These are phyloP conservation scores for Hirtodrosophila duncani DNA, from an alignment of 2,888 invertebrate genomes.

Conservation along the genomic window DNA sequence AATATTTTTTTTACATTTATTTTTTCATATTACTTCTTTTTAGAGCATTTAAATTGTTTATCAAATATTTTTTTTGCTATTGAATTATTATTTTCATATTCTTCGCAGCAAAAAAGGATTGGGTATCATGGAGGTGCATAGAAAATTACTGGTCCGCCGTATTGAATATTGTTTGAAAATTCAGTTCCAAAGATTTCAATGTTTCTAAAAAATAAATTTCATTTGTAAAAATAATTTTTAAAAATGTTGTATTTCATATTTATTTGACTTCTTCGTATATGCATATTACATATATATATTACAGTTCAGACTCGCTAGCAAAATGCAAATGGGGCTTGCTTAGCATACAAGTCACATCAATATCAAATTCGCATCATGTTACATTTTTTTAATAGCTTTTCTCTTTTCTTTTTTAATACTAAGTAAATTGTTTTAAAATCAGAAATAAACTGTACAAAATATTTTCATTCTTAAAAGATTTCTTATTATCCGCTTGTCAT, in stretches of 20 bases:
- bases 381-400: not conserved
- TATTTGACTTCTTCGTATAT: slow-evolving; percentile 16
- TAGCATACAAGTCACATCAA: no score
- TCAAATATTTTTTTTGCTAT: no score
- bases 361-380: not conserved
- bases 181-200: not conserved
- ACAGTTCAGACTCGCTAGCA: slow-evolving; percentile 12
- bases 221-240: slow-evolving; percentile 19
- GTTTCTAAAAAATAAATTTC: slow-evolving; percentile 26
- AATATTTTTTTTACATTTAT: slow-evolving; percentile 7
- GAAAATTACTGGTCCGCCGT: slow-evolving; percentile 14
- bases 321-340: no score
- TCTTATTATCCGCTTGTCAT: slow-evolving; percentile 5
- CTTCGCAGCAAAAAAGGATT: no score
- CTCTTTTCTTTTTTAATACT: slow-evolving; percentile 19
- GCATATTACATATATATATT: slow-evolving; percentile 6
- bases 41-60: slow-evolving; percentile 15
- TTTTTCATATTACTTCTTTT: slow-evolving; percentile 3
- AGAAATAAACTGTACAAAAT: slow-evolving; percentile 1
- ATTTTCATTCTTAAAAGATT: not conserved
- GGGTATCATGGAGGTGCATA: no score
- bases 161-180: slow-evolving; percentile 24
- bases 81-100: no score
- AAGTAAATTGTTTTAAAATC: slow-evolving; percentile 36
- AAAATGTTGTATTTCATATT: slow-evolving; percentile 19